phyloP scores from a whole-genome alignment of 2,888 invertebrate species.

The Melieria crassipennis region DNA sequence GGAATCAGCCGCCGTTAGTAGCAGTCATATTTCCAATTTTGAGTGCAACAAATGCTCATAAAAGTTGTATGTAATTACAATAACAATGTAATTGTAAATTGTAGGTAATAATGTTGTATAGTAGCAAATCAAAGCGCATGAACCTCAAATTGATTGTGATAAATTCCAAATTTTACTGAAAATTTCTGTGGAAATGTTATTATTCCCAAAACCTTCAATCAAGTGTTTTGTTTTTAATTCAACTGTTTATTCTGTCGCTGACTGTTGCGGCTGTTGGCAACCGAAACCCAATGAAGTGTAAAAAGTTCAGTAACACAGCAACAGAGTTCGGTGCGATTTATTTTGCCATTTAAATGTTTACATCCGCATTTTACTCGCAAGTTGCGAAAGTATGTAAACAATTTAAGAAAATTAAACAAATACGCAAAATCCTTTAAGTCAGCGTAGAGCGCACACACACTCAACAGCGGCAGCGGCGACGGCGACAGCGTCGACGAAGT shows the following conservation, averaged over 20 bases:
- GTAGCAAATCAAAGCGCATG: too few relatives aligned
- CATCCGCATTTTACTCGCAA: neutral
- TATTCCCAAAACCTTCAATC: neutral
- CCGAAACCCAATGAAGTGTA: neutral
- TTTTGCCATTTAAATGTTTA: conserved; percentile 7
- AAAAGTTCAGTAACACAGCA: neutral
- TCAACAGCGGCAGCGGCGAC: neutral
- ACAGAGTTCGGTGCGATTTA: neutral
- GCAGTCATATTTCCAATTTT: too few relatives aligned
- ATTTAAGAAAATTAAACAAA: conserved; percentile 6
- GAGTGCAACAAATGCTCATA: too few relatives aligned
- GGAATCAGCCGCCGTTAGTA: too few relatives aligned
- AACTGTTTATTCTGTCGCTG: neutral
- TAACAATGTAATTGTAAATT: too few relatives aligned
- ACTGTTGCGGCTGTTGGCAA: neutral
- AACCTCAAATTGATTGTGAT: too few relatives aligned
- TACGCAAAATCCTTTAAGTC: neutral
- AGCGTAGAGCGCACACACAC: neutral
- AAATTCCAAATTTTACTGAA: too few relatives aligned
- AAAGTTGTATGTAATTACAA: too few relatives aligned
- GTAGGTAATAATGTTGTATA: too few relatives aligned
- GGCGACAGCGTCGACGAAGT: neutral
- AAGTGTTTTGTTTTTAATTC: neutral
- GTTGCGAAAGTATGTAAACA: neutral
- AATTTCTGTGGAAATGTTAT: neutral